A percentile compares a stretch with the other conserved stretches of the same genome.
phyloP scores from a whole-genome alignment of 2,113 vertebrate genomes.

The Enhydra lutris region DNA sequence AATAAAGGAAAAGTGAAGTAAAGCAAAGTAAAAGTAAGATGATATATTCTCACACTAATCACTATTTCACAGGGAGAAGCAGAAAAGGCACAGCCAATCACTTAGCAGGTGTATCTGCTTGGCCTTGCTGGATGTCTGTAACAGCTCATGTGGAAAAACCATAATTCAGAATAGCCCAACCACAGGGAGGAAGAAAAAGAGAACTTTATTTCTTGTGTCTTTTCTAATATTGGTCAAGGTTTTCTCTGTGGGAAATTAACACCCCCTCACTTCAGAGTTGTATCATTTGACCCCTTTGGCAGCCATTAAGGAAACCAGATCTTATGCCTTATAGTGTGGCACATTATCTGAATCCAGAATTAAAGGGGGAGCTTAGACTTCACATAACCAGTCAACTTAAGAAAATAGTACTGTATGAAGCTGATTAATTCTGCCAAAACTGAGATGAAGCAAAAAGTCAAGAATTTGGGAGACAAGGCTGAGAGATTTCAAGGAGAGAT shows the following conservation, averaged over 20 bases:
- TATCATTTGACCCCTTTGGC: background rate
- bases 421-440: background rate
- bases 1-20: background rate
- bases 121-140: background rate
- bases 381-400: background rate
- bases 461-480: background rate
- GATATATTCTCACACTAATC: background rate
- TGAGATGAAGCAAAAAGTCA: background rate
- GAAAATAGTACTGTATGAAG: background rate
- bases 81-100: background rate
- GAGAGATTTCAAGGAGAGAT: background rate
- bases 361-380: background rate
- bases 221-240: background rate
- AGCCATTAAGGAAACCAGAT: background rate
- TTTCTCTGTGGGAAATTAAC: background rate
- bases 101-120: background rate
- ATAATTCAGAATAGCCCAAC: background rate
- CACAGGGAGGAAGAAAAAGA: background rate
- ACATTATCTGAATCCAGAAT: slow-evolving; percentile 13
- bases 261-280: background rate
- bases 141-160: background rate
- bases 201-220: background rate
- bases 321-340: background rate
- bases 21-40: background rate
- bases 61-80: background rate